These are phyloP conservation scores for Drosophila athabasca DNA, from an alignment of 1,140 invertebrate species.

Conservation along the genomic window DNA sequence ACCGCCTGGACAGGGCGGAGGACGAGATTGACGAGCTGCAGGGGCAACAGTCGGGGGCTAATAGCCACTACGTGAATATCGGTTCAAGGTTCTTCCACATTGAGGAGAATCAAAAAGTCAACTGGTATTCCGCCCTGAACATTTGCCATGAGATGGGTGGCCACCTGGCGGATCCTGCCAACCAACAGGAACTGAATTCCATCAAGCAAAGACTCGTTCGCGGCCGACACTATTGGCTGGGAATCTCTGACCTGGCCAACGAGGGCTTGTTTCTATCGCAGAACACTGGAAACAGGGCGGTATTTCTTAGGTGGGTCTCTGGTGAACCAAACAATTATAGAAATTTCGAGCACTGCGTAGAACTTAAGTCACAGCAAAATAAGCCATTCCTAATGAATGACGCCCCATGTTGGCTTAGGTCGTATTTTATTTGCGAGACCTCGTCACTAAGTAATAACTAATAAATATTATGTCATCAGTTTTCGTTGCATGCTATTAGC, in stretches of 20 bases:
- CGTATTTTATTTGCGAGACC: conserved; percentile 4
- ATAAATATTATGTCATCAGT: not conserved
- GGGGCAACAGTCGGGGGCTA: not conserved
- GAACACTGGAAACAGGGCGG: not conserved
- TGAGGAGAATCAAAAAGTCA: not conserved
- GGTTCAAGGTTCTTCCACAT: not conserved
- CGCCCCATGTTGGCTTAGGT: not conserved
- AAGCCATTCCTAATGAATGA: conserved; percentile 2
- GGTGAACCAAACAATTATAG: not conserved
- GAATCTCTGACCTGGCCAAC: not conserved
- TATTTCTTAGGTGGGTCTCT: not conserved
- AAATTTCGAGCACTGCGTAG: not conserved
- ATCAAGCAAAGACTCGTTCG: not conserved
- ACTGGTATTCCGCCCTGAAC: not conserved
- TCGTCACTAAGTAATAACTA: no score
- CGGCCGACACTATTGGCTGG: not conserved
- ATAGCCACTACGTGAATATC: not conserved
- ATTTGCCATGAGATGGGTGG: not conserved
- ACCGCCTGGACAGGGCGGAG: no score
- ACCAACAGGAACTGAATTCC: not conserved
- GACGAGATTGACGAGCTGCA: not conserved
- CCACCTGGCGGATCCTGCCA: conserved; percentile 1
- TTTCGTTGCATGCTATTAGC: no score
- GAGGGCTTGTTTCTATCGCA: not conserved
- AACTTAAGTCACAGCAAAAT: not conserved